Evolutionary conservation across 2,888 invertebrate species (phyloP).

Genomic region (Timema podura): DNA sequence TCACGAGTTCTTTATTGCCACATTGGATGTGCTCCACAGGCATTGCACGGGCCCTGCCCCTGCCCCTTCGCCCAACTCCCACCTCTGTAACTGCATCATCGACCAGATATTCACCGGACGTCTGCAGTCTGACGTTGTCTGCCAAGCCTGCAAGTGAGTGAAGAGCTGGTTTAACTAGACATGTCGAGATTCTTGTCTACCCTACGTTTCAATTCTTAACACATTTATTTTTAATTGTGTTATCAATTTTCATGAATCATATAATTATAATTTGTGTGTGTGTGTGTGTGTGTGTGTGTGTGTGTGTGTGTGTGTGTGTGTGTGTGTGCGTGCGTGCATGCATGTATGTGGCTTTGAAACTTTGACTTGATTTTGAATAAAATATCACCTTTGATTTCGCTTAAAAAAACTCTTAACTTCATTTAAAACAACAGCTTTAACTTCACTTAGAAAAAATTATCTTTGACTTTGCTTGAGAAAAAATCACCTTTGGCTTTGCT

Average conservation of each 20-base stretch:
- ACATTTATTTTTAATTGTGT: background rate
- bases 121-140: conserved; percentile 93
- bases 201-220: background rate
- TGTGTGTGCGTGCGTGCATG: background rate
- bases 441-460: too few relatives aligned
- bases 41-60: conserved; percentile 51
- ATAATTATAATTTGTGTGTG: background rate
- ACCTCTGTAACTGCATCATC: conserved; percentile 89
- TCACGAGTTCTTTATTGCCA: conserved; percentile 97
- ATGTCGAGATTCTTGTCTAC: background rate
- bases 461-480: too few relatives aligned
- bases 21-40: conserved; percentile 86
- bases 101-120: conserved; percentile 97
- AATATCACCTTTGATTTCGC: too few relatives aligned
- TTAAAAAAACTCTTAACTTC: too few relatives aligned
- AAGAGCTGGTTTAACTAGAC: background rate
- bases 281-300: background rate
- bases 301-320: background rate
- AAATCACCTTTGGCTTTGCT: too few relatives aligned
- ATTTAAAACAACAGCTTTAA: too few relatives aligned
- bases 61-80: conserved; percentile 40
- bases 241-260: background rate
- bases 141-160: conserved; percentile 82
- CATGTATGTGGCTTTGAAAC: background rate
- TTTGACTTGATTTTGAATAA: too few relatives aligned